A percentile compares a stretch with the other conserved stretches of the same genome.
Conservation (phyloP, 2,888 invertebrate genomes). For the Bruchidius siliquastri region DNA sequence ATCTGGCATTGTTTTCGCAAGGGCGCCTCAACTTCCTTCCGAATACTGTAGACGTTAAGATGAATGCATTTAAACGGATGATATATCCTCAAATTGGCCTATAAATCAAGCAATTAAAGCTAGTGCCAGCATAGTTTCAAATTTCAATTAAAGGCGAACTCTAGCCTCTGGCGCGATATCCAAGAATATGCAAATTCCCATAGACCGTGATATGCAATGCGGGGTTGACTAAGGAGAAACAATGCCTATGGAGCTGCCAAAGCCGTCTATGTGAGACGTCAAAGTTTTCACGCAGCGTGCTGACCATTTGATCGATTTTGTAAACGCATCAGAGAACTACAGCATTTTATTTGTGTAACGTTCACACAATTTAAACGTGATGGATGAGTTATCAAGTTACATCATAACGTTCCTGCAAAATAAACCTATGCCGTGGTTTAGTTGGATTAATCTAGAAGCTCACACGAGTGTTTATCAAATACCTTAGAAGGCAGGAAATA, state of each 20-base stretch:
- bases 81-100: slow-evolving; percentile 7
- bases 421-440: too few species aligned
- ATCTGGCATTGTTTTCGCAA: neutral
- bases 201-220: neutral
- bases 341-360: too few species aligned
- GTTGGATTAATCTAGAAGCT: too few species aligned
- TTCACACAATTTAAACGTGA: too few species aligned
- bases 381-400: too few species aligned
- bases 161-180: neutral
- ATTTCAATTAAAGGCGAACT: neutral
- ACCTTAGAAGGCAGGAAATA: too few species aligned
- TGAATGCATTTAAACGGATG: slow-evolving; percentile 5
- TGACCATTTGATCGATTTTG: too few species aligned
- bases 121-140: slow-evolving; percentile 4
- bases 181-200: neutral
- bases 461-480: too few species aligned
- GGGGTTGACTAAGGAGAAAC: neutral
- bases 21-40: neutral
- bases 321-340: too few species aligned
- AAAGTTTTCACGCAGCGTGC: too few species aligned
- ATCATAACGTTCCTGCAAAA: too few species aligned
- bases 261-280: too few species aligned
- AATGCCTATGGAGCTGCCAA: neutral
- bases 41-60: neutral
- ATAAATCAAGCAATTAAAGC: slow-evolving; percentile 13